These are phyloP conservation scores for Leptodactylus fuscus DNA, from an alignment of 2,113 vertebrate species.

Conservation along the genomic window DNA sequence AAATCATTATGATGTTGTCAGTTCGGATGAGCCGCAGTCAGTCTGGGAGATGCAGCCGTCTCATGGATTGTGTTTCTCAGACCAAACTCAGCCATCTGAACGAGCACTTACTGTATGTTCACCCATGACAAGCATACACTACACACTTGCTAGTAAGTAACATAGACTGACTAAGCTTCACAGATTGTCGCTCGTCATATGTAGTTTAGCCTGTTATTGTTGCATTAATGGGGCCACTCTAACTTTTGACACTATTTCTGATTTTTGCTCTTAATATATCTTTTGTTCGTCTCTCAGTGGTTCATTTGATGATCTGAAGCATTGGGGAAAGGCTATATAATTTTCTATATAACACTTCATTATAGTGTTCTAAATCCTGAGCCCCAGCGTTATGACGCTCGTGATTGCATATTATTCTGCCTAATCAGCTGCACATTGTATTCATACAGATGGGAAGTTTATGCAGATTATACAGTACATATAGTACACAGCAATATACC, in stretches of 20 bases:
- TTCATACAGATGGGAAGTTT: conserved; percentile 41
- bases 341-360: conserved; percentile 40
- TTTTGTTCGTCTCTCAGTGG: not conserved
- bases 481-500: conserved; percentile 28
- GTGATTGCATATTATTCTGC: conserved; percentile 51
- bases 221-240: conserved; percentile 1
- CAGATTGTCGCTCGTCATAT: not conserved
- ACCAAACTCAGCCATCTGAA: too few species aligned
- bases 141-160: not conserved
- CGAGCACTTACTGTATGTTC: too few species aligned
- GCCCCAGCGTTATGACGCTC: not conserved
- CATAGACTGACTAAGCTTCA: not conserved
- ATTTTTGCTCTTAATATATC: conserved; percentile 36
- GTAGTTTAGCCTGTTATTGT: not conserved
- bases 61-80: too few species aligned
- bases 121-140: too few species aligned
- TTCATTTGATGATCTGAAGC: not conserved
- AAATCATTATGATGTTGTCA: too few species aligned
- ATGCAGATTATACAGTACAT: conserved; percentile 31
- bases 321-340: not conserved
- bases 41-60: too few species aligned
- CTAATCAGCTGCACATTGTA: conserved; percentile 51
- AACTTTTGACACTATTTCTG: conserved; percentile 39
- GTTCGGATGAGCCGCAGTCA: too few species aligned
- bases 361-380: conserved; percentile 29